Percentiles rank a stretch among this genome's conserved stretches.
These are phyloP conservation scores for Oscheius sp. DNA, from an alignment of 1,140 invertebrate species.

Conservation along the genomic window DNA sequence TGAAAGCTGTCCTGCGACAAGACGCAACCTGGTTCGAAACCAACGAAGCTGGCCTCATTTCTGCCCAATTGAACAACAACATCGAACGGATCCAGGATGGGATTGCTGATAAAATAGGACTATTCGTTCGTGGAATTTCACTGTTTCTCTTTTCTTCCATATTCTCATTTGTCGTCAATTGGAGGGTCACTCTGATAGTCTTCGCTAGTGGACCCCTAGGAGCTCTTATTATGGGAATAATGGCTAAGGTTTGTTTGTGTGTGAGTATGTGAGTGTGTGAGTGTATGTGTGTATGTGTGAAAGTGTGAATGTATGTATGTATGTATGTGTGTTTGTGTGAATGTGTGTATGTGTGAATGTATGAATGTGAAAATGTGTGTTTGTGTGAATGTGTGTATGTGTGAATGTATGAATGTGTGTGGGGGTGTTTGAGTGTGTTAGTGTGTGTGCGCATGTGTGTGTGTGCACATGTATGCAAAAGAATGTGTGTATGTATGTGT, in stretches of 20 bases:
- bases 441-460: no score
- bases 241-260: constrained; percentile 1
- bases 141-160: constrained; percentile 45
- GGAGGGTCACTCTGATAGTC: constrained; percentile 36
- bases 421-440: no score
- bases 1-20: constrained; percentile 75
- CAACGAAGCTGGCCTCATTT: constrained; percentile 79
- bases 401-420: no score
- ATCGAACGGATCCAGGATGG: constrained; percentile 81
- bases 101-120: constrained; percentile 79
- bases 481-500: no score
- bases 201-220: constrained; percentile 22
- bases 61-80: constrained; percentile 81
- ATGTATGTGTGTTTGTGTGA: no score
- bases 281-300: no score
- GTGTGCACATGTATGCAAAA: no score
- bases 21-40: constrained; percentile 86
- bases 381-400: no score
- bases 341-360: no score
- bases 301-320: no score
- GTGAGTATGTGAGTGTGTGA: no score
- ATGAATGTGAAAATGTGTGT: no score
- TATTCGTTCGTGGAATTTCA: constrained; percentile 68
- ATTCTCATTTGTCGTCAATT: constrained; percentile 37
- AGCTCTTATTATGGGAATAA: constrained; percentile 26